phyloP scores from a whole-genome alignment of 2,797 vertebrate species.

The Pangasius sanitwongsei region DNA sequence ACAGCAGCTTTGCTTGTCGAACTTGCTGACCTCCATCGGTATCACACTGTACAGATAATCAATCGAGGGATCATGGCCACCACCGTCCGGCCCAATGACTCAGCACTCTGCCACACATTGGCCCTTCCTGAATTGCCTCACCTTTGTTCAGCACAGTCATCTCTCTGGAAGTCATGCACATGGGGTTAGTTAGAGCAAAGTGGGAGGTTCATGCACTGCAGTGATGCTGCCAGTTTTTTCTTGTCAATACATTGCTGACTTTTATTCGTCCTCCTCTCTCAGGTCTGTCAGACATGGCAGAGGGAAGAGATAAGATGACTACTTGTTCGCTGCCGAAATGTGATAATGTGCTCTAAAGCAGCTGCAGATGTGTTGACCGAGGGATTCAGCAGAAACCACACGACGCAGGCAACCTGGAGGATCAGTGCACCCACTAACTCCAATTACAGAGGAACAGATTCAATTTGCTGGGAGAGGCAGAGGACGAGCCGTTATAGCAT shows the following conservation, averaged over 20 bases:
- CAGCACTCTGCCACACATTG: constrained; percentile 45
- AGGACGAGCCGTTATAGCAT: constrained; percentile 19
- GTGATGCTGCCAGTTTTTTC: background rate
- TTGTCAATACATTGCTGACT: constrained; percentile 30
- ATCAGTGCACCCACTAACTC: constrained; percentile 37
- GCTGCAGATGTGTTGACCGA: constrained; percentile 20
- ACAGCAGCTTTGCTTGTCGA: constrained; percentile 44
- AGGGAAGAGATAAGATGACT: constrained; percentile 29
- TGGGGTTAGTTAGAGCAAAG: background rate
- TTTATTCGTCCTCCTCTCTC: constrained; percentile 18
- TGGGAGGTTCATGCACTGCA: background rate
- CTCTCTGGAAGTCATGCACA: constrained; percentile 18
- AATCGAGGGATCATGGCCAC: constrained; percentile 53
- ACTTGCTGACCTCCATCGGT: constrained; percentile 46
- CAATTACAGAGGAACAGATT: constrained; percentile 51
- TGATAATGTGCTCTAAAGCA: constrained; percentile 21
- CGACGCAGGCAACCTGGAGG: constrained; percentile 39
- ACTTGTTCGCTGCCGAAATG: constrained; percentile 11
- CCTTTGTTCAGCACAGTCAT: constrained; percentile 20
- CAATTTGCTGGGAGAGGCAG: constrained; percentile 42
- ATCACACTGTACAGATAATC: constrained; percentile 55
- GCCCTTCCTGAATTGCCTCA: constrained; percentile 10
- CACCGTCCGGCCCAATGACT: constrained; percentile 53
- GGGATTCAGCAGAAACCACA: constrained; percentile 43
- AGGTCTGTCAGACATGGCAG: constrained; percentile 29